These are phyloP conservation scores for Syncerus caffer DNA, from an alignment of 2,797 vertebrate genomes.

Conservation along the genomic window DNA sequence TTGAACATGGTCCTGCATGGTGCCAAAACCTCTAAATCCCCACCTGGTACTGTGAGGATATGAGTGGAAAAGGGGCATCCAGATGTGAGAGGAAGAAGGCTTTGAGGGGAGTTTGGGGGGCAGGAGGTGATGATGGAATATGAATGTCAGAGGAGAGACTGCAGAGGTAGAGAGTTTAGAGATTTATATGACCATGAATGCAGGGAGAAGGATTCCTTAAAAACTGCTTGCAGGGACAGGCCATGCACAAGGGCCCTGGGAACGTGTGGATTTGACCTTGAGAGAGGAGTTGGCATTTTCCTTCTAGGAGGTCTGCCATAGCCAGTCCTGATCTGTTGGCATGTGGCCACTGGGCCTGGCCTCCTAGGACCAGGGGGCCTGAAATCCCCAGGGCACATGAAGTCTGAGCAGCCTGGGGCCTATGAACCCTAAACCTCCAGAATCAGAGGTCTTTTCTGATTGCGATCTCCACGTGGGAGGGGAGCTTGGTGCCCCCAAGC, in stretches of 20 bases:
- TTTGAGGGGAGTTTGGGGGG: not conserved
- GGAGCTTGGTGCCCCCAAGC: not conserved
- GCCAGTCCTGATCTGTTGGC: not conserved
- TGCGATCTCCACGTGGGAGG: not conserved
- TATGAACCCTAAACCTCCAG: not conserved
- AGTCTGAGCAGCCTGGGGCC: not conserved
- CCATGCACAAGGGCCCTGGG: not conserved
- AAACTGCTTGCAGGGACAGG: not conserved
- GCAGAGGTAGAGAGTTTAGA: not conserved
- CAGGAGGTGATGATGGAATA: not conserved
- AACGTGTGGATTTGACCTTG: not conserved
- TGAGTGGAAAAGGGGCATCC: not conserved
- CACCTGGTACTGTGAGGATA: not conserved
- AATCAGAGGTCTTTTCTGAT: not conserved
- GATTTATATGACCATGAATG: not conserved
- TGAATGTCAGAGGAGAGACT: not conserved
- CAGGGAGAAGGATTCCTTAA: not conserved
- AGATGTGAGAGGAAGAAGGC: not conserved
- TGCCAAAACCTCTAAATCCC: not conserved
- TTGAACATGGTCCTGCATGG: not conserved
- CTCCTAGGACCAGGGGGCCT: not conserved
- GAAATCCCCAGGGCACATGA: not conserved
- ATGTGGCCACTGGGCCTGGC: not conserved
- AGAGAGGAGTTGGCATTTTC: not conserved
- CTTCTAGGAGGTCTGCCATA: not conserved